Conservation (phyloP, 2,113 vertebrate species). For the Ascaphus truei region DNA sequence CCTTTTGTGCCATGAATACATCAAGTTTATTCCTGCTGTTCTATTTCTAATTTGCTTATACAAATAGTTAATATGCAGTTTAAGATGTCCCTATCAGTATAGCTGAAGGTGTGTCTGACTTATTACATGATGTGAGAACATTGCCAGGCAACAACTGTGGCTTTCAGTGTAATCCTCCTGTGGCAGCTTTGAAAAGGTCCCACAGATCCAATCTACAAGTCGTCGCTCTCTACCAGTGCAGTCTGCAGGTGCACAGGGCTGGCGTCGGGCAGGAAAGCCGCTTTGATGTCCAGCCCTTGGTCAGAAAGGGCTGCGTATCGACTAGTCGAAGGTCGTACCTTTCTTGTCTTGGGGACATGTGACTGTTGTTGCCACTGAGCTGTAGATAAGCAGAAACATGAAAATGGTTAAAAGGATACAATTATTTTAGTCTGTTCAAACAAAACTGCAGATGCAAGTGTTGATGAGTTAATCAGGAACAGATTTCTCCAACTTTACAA, state of each 20-base stretch:
- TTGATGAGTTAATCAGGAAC: no score
- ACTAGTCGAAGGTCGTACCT: conserved; percentile 90
- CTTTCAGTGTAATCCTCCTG: conserved; percentile 45
- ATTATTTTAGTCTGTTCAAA: no score
- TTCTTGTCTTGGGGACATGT: conserved; percentile 84
- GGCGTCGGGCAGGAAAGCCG: conserved; percentile 93
- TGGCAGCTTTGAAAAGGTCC: conserved; percentile 42
- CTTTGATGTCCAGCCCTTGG: conserved; percentile 94
- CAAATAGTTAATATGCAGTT: conserved; percentile 57
- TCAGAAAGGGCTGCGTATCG: conserved; percentile 95
- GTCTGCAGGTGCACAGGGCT: conserved; percentile 71
- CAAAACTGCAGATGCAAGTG: no score
- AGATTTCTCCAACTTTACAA: no score
- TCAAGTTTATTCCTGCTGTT: conserved; percentile 51
- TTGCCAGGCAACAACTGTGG: conserved; percentile 58
- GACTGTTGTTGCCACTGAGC: conserved; percentile 93
- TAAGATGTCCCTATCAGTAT: conserved; percentile 55
- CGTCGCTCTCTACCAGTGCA: conserved; percentile 89
- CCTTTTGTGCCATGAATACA: conserved; percentile 55
- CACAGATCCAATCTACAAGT: conserved; percentile 70
- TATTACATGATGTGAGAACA: conserved; percentile 52
- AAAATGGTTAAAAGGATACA: no score
- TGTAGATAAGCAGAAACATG: conserved; percentile 44
- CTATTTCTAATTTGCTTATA: conserved; percentile 59
- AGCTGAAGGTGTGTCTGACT: conserved; percentile 59